phyloP scores from a whole-genome alignment of 1,140 invertebrate species.

The Lepidurus couesii region DNA sequence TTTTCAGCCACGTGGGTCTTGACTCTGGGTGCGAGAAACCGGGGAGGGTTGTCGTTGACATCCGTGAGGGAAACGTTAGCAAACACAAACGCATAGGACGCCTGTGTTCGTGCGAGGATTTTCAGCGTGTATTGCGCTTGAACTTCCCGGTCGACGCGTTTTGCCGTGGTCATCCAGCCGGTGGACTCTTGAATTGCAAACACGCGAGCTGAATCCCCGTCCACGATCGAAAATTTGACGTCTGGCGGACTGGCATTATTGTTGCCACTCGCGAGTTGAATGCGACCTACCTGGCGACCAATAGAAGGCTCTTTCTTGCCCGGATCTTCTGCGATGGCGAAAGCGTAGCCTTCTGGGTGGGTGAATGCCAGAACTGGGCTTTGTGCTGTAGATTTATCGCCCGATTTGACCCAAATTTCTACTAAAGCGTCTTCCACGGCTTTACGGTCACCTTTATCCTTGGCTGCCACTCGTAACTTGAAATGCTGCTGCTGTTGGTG shows the following conservation, averaged over 20 bases:
- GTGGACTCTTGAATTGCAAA: constrained; percentile 73
- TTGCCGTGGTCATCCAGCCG: constrained; percentile 71
- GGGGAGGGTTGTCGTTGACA: constrained; percentile 84
- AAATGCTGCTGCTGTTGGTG: constrained; percentile 58
- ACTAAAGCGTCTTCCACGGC: constrained; percentile 68
- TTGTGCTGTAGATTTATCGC: constrained; percentile 37
- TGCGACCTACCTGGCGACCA: constrained; percentile 65
- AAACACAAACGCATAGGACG: constrained; percentile 60
- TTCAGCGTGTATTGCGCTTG: constrained; percentile 67
- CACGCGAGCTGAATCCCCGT: constrained; percentile 68
- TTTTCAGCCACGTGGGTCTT: constrained; percentile 74
- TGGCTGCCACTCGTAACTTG: constrained; percentile 65
- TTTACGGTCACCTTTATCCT: constrained; percentile 66
- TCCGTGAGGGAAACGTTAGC: constrained; percentile 81
- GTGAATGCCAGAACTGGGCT: constrained; percentile 58
- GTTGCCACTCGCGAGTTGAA: constrained; percentile 51
- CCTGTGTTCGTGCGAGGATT: constrained; percentile 62
- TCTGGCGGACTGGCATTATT: constrained; percentile 39
- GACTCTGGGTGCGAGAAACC: constrained; percentile 68
- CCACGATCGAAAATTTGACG: constrained; percentile 71
- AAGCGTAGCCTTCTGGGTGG: constrained; percentile 65
- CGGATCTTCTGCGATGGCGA: constrained; percentile 70
- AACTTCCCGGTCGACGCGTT: constrained; percentile 76
- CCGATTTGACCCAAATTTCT: constrained; percentile 62
- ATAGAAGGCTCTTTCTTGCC: constrained; percentile 51